Evolutionary conservation across 1,140 invertebrate species (phyloP).

Genomic region (Eubasilissa regina): DNA sequence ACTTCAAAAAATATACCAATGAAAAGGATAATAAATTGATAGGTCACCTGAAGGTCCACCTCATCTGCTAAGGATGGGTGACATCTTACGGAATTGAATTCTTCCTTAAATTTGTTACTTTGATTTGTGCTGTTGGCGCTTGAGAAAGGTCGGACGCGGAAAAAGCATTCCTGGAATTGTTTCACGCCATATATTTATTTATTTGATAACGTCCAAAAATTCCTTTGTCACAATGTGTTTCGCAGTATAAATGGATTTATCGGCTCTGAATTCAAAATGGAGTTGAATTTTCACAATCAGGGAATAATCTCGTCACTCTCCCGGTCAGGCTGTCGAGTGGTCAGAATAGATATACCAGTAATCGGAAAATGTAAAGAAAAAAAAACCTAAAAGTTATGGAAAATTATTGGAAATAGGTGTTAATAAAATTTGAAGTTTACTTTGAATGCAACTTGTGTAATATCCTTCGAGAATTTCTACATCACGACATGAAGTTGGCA

Average conservation of each 20-base stretch:
- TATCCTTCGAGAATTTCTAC: too few species aligned
- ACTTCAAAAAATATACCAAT: neutral
- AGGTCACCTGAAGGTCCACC: neutral
- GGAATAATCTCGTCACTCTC: neutral
- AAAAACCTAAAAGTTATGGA: too few species aligned
- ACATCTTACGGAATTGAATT: neutral
- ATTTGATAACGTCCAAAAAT: neutral
- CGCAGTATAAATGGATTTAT: slow-evolving; percentile 16
- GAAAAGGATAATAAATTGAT: neutral
- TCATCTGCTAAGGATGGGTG: neutral
- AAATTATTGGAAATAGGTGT: too few species aligned
- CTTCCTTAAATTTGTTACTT: slow-evolving; percentile 17
- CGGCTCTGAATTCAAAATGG: neutral
- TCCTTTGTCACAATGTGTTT: neutral
- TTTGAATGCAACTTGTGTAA: too few species aligned
- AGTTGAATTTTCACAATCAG: neutral
- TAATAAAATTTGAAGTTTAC: too few species aligned
- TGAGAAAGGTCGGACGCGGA: slow-evolving; percentile 12
- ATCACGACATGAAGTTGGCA: too few species aligned
- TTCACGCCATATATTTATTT: slow-evolving; percentile 11
- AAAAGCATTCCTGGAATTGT: neutral
- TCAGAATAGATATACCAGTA: too few species aligned
- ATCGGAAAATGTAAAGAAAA: too few species aligned
- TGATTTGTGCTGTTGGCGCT: slow-evolving; percentile 7
- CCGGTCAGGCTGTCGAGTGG: too few species aligned